Conservation (phyloP, 1,140 invertebrate species). For the Chionoecetes opilio region DNA sequence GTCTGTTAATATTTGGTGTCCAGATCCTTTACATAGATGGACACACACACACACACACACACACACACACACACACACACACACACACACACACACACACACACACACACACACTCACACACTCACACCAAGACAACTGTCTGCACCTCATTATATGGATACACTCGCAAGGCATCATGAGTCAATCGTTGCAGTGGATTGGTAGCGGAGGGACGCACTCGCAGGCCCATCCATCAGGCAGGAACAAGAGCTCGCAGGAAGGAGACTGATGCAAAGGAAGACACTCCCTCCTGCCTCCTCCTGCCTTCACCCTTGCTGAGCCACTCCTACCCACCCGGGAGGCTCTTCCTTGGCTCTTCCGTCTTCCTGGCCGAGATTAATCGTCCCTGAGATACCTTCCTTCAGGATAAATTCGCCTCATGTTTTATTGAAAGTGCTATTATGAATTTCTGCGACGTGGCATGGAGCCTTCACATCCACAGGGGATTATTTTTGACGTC, state of each 20-base stretch:
- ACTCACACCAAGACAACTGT: not conserved
- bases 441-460: not conserved
- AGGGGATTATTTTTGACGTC: not conserved
- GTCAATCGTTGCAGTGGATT: not conserved
- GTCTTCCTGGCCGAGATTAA: slow-evolving; percentile 18
- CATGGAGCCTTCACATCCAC: not conserved
- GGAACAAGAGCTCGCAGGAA: not conserved
- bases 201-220: not conserved
- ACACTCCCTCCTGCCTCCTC: not conserved
- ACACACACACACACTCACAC: not conserved
- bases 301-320: not conserved
- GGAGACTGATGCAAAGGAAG: not conserved
- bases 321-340: not conserved
- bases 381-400: slow-evolving; percentile 2
- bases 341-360: not conserved
- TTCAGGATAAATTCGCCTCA: not conserved
- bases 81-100: not conserved
- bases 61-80: not conserved
- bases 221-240: not conserved
- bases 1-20: too few relatives aligned
- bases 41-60: not conserved
- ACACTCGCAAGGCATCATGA: not conserved
- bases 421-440: slow-evolving; percentile 22
- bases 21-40: not conserved
- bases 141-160: not conserved